Evolutionary conservation across 1,140 invertebrate genomes (phyloP).

Genomic region (Cylas formicarius): DNA sequence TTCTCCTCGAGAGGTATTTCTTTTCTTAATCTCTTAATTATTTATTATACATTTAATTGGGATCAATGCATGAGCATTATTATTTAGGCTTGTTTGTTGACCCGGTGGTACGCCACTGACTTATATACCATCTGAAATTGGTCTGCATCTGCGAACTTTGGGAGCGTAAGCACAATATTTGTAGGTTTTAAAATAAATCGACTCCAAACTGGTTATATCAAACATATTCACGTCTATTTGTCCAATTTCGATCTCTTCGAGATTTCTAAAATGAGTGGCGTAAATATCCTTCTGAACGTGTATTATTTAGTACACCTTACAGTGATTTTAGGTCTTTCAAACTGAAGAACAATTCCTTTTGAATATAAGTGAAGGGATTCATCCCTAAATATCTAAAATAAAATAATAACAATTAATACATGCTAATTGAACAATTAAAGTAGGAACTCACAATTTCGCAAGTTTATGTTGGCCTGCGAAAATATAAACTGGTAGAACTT

Average conservation of each 20-base stretch:
- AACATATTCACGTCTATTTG: constrained; percentile 50
- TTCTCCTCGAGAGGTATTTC: no score
- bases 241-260: constrained; percentile 51
- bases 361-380: constrained; percentile 7
- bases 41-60: no score
- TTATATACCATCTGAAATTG: constrained; percentile 57
- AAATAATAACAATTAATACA: no score
- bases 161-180: constrained; percentile 61
- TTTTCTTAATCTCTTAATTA: no score
- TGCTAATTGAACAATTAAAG: not conserved
- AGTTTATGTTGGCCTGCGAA: constrained; percentile 2
- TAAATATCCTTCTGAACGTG: not conserved
- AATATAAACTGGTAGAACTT: not conserved
- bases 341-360: constrained; percentile 7
- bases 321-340: constrained; percentile 7
- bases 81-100: no score
- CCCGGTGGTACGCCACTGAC: no score
- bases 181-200: constrained; percentile 63
- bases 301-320: constrained; percentile 10
- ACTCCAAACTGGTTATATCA: constrained; percentile 46
- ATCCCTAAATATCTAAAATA: constrained; percentile 15
- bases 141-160: constrained; percentile 54
- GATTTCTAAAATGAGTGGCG: constrained; percentile 39
- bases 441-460: constrained; percentile 13
- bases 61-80: no score